Base-by-base conservation (phyloP, 2,797 vertebrate species). In the Enteromius thamalakanensis region DNA sequence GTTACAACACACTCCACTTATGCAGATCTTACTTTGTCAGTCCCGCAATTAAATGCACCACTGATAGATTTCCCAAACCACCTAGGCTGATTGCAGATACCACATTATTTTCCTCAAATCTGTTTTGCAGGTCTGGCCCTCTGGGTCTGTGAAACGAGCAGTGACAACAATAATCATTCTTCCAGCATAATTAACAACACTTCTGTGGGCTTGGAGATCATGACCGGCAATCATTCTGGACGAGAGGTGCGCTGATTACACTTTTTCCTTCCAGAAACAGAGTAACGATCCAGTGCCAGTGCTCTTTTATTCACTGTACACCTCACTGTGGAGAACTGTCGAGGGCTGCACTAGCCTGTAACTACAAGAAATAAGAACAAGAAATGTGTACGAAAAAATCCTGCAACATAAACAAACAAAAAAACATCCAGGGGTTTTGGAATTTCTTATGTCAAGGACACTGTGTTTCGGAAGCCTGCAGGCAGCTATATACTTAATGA, bases 41-140 rank as follows among this genome's bases (percentile, higher is more conserved):
- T 78, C 34, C 49, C 15, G 29, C 65, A 83, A 23, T 32, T 83
- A 70, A 40, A 60, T 71, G 26, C 64, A 83, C 60, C 40, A 47
- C 53, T 83, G 51, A 78, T 60, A 64, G 51, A 83, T 71, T 83
- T 83, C 81, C 64, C 65, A 76, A 45, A 58, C 8, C 74, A 83
- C 29, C 53, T 64, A 40, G 53, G 53, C n/a, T 78, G 74, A 68
- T 76, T 76, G 71, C 60, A 49, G 45, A 60, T 29, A 45, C 2
- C 34, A 58, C 64, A 69, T 60, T 78, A 26, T 83, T 55, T 83
- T 82, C 58, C 23, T 75, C 17, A 21, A 76, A 69, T 70, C 40
- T 78, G 26, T 83, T 76, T 34, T 82, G 77, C 65, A 71, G 21
- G 65, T 78, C 78, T 78, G 40, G 75, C 75, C 82, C 42, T 78